phyloP scores from a whole-genome alignment of 2,113 vertebrate species.

The Percopsis transmontana region DNA sequence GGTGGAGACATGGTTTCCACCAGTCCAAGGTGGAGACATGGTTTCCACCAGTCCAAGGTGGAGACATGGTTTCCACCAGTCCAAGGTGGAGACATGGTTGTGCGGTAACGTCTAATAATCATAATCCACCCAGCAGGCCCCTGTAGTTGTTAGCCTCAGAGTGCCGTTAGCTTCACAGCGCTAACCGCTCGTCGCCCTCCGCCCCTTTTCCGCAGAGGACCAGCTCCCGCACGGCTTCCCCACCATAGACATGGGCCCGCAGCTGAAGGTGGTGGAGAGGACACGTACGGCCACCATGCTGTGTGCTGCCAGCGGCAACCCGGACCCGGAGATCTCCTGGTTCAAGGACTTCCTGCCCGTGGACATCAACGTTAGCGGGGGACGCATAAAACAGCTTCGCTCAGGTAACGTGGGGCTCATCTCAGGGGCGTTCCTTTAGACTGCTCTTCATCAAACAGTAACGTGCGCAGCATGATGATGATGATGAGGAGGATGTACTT shows the following conservation, averaged over 20 bases:
- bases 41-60: no score
- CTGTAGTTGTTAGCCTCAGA: neutral
- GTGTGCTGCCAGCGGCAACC: constrained; percentile 94
- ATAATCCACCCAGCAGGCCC: neutral
- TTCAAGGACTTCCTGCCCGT: constrained; percentile 98
- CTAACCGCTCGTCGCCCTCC: constrained; percentile 10
- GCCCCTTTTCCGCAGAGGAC: constrained; percentile 80
- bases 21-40: no score
- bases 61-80: no score
- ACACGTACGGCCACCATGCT: constrained; percentile 96
- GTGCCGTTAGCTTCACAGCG: no score
- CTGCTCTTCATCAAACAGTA: neutral
- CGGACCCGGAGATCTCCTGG: constrained; percentile 97
- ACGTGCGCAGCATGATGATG: no score
- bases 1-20: no score
- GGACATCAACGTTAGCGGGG: constrained; percentile 87
- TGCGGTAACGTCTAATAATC: no score
- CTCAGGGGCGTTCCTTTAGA: neutral
- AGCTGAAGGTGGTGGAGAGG: constrained; percentile 96
- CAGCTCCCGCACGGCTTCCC: constrained; percentile 95
- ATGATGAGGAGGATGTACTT: no score
- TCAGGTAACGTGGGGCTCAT: constrained; percentile 82
- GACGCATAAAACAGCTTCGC: constrained; percentile 94
- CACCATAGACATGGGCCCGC: constrained; percentile 95
- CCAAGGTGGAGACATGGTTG: no score